Conservation (phyloP, 1,140 invertebrate genomes). For the Holotrichia oblita region DNA sequence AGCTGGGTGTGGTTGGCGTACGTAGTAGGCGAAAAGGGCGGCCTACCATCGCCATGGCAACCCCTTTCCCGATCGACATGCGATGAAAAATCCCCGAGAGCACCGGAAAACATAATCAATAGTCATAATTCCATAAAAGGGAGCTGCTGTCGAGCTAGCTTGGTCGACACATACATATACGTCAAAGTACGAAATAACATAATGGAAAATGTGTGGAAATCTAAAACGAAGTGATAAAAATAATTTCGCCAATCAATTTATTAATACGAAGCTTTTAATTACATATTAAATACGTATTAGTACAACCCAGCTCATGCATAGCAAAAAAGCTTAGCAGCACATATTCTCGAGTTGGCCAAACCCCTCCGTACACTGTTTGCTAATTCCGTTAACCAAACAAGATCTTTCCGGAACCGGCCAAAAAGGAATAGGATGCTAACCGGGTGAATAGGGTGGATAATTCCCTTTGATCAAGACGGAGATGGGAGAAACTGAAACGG, state of each 20-base stretch:
- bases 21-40: constrained; percentile 49
- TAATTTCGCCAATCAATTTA: too few species aligned
- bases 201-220: too few species aligned
- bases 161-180: too few species aligned
- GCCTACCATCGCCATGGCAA: constrained; percentile 52
- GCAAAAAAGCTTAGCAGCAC: neutral
- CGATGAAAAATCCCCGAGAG: constrained; percentile 54
- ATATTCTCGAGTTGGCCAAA: neutral
- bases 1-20: constrained; percentile 57
- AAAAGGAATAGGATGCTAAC: too few species aligned
- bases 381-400: constrained; percentile 54
- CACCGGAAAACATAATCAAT: constrained; percentile 53
- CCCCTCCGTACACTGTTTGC: constrained; percentile 45
- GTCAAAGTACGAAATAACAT: too few species aligned
- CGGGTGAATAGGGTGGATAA: neutral
- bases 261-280: constrained; percentile 5
- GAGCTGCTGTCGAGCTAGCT: neutral
- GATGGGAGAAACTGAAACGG: neutral
- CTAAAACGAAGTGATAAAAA: too few species aligned
- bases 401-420: neutral
- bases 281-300: neutral
- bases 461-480: neutral
- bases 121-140: constrained; percentile 48
- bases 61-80: constrained; percentile 54
- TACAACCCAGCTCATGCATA: neutral